Base-by-base conservation (phyloP, 1,140 invertebrate species). In the Lasaia peninsularis region DNA sequence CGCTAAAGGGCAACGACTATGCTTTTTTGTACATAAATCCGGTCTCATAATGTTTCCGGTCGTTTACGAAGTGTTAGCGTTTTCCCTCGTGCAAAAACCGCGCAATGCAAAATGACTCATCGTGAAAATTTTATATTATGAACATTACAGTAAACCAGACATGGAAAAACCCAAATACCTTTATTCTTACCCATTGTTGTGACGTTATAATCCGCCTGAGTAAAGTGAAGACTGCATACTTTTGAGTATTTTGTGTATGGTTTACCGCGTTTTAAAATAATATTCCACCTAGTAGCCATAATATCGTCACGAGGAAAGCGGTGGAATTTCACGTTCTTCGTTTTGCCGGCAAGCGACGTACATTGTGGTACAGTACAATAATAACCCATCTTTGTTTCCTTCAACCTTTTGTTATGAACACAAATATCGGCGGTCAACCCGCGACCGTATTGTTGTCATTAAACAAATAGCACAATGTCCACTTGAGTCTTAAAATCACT, bases 141-240 rank as follows among this genome's bases (percentile, higher is more conserved):
- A 49, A 68, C n/a, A 10, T 9, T 24, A 57, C 65, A 67, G 44
- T 60, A 51, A 76, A 69, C 51, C 63, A 76, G 67, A 75, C 60
- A 69, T 70, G 80, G 78, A 80, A 86, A 84, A 84, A 78, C 80
- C 76, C 75, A 69, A 79, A 80, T 83, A 79, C 75, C 80, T 85
- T 82, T 83, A 80, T 77, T 82, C 85, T 88, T 86, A 89, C 86
- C 86, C 86, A 89, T 89, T 63, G 83, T 84, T 56, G 86, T 87
- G 59, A 86, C 80, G 68, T 85, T 87, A 63, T 89, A 89, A 52
- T 89, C 86, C 8, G 78, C 73, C 35, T 85, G 82, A 4, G 84
- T 86, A 63, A 89, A 89, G 64, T 89, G 86, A 5, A 86, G 75
- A 67, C 86, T 89, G 74, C 86, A 88, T 48, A 88, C 85, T 78